Evolutionary conservation across 2,888 invertebrate genomes (phyloP).

Genomic region (Meteorus cinctellus): DNA sequence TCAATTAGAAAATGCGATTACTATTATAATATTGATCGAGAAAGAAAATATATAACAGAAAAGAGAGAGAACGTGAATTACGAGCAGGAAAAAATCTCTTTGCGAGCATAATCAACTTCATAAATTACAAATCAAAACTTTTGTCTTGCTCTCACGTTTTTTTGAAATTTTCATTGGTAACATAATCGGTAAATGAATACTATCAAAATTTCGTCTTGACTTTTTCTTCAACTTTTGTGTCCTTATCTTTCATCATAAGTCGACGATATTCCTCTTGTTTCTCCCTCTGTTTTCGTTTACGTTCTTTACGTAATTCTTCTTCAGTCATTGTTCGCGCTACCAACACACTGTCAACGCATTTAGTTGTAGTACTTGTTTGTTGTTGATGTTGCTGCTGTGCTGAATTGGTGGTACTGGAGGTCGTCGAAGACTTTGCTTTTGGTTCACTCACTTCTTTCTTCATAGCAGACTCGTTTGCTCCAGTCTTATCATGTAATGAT

Average conservation of each 20-base stretch:
- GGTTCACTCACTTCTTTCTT: not conserved
- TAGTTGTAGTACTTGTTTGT: not conserved
- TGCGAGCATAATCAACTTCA: not conserved
- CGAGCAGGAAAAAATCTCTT: not conserved
- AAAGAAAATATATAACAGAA: constrained; percentile 7
- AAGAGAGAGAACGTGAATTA: not conserved
- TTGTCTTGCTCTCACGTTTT: not conserved
- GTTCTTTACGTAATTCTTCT: constrained; percentile 55
- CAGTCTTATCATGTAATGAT: not conserved
- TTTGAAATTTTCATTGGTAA: constrained; percentile 4
- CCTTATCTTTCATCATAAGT: constrained; percentile 56
- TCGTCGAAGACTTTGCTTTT: not conserved
- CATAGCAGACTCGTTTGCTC: not conserved
- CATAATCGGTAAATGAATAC: constrained; percentile 3
- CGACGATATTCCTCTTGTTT: constrained; percentile 60
- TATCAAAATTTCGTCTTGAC: constrained; percentile 43
- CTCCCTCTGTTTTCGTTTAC: constrained; percentile 60
- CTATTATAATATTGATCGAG: not conserved
- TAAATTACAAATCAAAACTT: constrained; percentile 2
- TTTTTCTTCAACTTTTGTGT: constrained; percentile 42
- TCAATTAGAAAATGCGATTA: not conserved
- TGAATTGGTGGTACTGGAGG: not conserved
- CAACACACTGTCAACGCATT: not conserved
- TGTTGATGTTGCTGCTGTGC: constrained; percentile 7
- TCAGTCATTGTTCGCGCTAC: constrained; percentile 17